These are phyloP conservation scores for Prochilodus magdalenae DNA, from an alignment of 2,113 vertebrate genomes.

Conservation along the genomic window DNA sequence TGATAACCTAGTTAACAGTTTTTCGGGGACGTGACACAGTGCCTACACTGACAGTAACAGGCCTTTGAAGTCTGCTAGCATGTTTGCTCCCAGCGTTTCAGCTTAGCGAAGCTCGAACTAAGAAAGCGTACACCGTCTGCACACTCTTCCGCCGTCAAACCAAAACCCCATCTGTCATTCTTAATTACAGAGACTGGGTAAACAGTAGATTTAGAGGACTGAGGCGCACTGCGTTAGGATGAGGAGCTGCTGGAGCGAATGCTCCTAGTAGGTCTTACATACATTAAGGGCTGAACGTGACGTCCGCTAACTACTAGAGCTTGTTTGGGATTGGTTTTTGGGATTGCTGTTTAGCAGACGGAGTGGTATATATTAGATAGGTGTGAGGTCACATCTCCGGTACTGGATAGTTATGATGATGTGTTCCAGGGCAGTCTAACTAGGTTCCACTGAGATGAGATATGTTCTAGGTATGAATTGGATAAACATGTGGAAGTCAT, in stretches of 20 bases:
- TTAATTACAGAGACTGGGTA: conserved; percentile 9
- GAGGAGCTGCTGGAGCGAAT: conserved; percentile 16
- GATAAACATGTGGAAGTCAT: no score
- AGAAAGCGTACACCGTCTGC: conserved; percentile 5
- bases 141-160: conserved; percentile 1
- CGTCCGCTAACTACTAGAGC: no score
- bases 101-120: background rate
- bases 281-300: no score
- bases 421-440: no score
- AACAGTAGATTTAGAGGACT: background rate
- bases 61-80: background rate
- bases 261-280: background rate
- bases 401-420: no score
- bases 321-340: no score
- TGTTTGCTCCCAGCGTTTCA: background rate
- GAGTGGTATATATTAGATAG: no score
- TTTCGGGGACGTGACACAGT: background rate
- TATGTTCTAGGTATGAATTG: no score
- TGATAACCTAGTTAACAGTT: background rate
- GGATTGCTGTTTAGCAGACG: no score
- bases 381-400: no score
- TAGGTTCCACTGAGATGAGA: no score
- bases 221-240: background rate
- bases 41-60: background rate
- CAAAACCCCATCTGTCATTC: conserved; percentile 28